These are phyloP conservation scores for Brachynemurus nebulosus DNA, from an alignment of 2,888 invertebrate genomes.

Conservation along the genomic window DNA sequence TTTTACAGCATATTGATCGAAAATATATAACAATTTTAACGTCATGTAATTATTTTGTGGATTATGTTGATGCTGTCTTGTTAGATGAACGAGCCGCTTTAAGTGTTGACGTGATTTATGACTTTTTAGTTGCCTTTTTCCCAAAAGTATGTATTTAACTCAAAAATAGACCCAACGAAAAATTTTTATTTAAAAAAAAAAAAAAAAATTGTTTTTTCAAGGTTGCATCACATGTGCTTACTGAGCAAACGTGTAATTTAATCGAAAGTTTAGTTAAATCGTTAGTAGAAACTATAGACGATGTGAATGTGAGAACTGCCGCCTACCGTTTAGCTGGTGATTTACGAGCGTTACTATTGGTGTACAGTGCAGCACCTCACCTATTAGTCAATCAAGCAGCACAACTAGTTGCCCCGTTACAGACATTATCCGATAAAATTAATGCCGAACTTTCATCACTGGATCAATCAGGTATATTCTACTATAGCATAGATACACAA, in stretches of 20 bases:
- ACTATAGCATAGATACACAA: too few species aligned
- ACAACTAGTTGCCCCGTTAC: slow-evolving; percentile 28
- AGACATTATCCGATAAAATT: slow-evolving; percentile 25
- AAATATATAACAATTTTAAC: slow-evolving; percentile 71
- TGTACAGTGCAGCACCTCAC: slow-evolving; percentile 30
- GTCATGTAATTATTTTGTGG: slow-evolving; percentile 69
- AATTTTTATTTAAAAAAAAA: background rate
- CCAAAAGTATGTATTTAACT: slow-evolving; percentile 65
- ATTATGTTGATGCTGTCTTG: slow-evolving; percentile 81
- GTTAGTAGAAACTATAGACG: slow-evolving; percentile 36
- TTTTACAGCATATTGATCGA: slow-evolving; percentile 53
- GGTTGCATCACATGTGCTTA: slow-evolving; percentile 45
- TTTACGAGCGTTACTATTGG: slow-evolving; percentile 40
- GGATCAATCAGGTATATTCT: slow-evolving; percentile 20
- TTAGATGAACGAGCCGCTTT: slow-evolving; percentile 77
- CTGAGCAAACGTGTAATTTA: slow-evolving; percentile 43
- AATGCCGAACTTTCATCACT: slow-evolving; percentile 26
- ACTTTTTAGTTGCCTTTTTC: slow-evolving; percentile 78
- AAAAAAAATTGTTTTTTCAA: slow-evolving; percentile 20
- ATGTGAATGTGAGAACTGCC: slow-evolving; percentile 35
- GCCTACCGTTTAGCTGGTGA: slow-evolving; percentile 40
- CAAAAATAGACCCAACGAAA: too few species aligned
- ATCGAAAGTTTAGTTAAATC: slow-evolving; percentile 48
- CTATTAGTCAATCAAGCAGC: slow-evolving; percentile 8
- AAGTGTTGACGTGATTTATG: slow-evolving; percentile 70